A percentile compares a stretch with the other conserved stretches of the same genome.
These are phyloP conservation scores for Gastracanthus pulcherrimus DNA, from an alignment of 2,888 invertebrate genomes.

Conservation along the genomic window DNA sequence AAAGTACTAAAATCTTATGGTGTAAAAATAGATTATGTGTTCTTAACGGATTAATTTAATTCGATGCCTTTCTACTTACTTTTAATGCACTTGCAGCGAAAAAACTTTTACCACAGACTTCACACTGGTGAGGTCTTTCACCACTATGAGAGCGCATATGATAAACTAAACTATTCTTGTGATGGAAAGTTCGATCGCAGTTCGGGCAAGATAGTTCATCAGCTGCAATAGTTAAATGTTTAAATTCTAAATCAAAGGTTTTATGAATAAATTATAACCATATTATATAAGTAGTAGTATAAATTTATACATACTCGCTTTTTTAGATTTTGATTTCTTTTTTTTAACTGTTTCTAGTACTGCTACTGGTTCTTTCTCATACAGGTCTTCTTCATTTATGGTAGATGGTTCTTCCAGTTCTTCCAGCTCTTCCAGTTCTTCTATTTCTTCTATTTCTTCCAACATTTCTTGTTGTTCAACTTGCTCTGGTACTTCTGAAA, in stretches of 20 bases:
- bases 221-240: constrained; percentile 59
- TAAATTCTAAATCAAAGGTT: no score
- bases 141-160: constrained; percentile 90
- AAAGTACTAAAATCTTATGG: background rate
- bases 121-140: constrained; percentile 87
- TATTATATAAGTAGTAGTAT: background rate
- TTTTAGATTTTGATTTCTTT: constrained; percentile 67
- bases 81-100: constrained; percentile 90
- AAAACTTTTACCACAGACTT: constrained; percentile 90
- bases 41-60: background rate
- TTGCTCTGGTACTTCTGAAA: constrained; percentile 66
- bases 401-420: constrained; percentile 61
- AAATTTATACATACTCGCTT: constrained; percentile 54
- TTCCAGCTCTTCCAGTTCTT: constrained; percentile 59
- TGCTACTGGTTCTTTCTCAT: constrained; percentile 66
- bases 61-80: constrained; percentile 79
- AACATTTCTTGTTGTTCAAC: constrained; percentile 59
- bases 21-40: background rate
- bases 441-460: background rate
- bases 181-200: constrained; percentile 87
- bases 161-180: constrained; percentile 90
- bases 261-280: background rate
- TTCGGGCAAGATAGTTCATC: constrained; percentile 81
- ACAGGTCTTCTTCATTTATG: constrained; percentile 65
- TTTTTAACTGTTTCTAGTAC: constrained; percentile 68